Evolutionary conservation across 2,797 vertebrate genomes (phyloP), one percentile per base, ranked within the genome.

Genomic region (Champsocephalus gunnari): DNA sequence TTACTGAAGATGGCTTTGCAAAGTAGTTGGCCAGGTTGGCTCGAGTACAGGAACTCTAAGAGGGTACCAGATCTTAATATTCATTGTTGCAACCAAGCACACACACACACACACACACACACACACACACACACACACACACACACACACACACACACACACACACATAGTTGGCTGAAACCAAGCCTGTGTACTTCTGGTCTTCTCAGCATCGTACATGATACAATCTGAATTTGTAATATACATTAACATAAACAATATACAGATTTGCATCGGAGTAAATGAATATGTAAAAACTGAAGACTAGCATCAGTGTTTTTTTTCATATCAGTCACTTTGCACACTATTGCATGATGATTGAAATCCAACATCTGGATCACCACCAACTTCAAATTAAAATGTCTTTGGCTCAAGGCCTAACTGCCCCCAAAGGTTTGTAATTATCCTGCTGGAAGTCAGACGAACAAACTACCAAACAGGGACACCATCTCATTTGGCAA

Each of bases 1-100:
- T 91, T 83, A 84, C 77, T 73, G 79, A 77, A 88, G 90, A 90
- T 87, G 73, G 88, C 63, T 87, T 85, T 85, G 78, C 79, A 85
- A 88, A 91, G 85, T 85, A 86, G 79, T 88, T 88, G 81, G 56
- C 51, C 44, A 54, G 61, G 56, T 83, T 85, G 82, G 82, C 82
- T 78, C 65, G 47, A 77, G 75, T 51, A 64, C 74, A 75, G 73
- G 78, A 79, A 85, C 53, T 45, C 54, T 19, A 28, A 81, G 79
- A 85, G 84, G 59, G 21, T 87, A 86, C 89, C 89, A 73, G 76
- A 77, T 59, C 81, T 65, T 78, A 58, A 88, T 89, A 84, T 83
- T 83, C 54, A 82, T 65, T 72, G 51, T 63, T 74, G 34, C 60
- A 16, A 4, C 2, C 16, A 0, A 13, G 7, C 16, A 28, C 64